Percentiles rank a stretch among this genome's conserved stretches.
phyloP scores from a whole-genome alignment of 2,113 vertebrate species.

The Hiodon alosoides region DNA sequence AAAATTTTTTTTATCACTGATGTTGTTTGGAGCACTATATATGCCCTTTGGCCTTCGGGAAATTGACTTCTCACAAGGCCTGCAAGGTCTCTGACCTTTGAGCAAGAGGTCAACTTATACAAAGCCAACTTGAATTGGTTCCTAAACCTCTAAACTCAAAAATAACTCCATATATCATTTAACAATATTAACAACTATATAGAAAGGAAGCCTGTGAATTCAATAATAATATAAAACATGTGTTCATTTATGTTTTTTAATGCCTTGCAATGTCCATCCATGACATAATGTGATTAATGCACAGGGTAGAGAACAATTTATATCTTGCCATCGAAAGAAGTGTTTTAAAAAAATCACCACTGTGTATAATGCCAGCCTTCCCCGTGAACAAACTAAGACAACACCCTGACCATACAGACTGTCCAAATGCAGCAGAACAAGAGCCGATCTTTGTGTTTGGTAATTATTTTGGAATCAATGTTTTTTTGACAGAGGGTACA shows the following conservation, averaged over 20 bases:
- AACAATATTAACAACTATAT: slow-evolving; percentile 22
- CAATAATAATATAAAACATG: background rate
- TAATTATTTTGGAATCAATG: slow-evolving; percentile 19
- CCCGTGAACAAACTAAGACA: background rate
- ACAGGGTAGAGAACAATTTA: no score
- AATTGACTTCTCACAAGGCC: slow-evolving; percentile 63
- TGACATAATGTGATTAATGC: no score
- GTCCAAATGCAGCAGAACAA: background rate
- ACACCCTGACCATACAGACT: background rate
- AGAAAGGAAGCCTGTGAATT: background rate
- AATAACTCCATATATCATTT: slow-evolving; percentile 50
- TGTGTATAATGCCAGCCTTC: background rate
- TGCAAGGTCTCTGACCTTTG: slow-evolving; percentile 54
- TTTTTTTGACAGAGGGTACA: slow-evolving; percentile 1
- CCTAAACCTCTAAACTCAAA: slow-evolving; percentile 40
- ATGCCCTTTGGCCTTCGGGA: slow-evolving; percentile 51
- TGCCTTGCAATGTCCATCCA: no score
- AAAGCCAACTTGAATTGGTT: slow-evolving; percentile 52
- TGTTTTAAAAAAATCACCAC: no score
- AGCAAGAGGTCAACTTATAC: slow-evolving; percentile 46
- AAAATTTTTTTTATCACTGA: slow-evolving; percentile 23
- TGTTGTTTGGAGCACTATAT: slow-evolving; percentile 40
- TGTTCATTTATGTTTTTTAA: background rate
- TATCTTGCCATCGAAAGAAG: no score
- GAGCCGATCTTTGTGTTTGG: background rate